These are phyloP conservation scores for Henricia sp. DNA, from an alignment of 53 echinoderm and acorn worm species.

Conservation along the genomic window DNA sequence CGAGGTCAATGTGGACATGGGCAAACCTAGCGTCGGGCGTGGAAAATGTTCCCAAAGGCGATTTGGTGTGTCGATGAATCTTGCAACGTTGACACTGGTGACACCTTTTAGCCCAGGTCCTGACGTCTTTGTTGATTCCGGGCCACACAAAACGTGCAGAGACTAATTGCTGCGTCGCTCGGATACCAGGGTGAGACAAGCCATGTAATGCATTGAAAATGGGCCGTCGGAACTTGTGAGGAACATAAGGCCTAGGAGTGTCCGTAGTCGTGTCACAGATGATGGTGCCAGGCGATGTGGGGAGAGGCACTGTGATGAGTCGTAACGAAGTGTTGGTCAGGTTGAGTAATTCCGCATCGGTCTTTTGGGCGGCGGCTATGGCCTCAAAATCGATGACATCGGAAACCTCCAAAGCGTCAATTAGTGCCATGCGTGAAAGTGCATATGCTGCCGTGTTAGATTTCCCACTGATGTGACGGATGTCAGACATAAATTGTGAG, in stretches of 20 bases:
- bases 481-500: slow-evolving; percentile 27
- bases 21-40: slow-evolving; percentile 52
- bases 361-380: no score
- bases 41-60: slow-evolving; percentile 41
- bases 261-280: slow-evolving; percentile 54
- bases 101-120: slow-evolving; percentile 61
- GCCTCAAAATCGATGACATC: no score
- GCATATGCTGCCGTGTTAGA: neutral
- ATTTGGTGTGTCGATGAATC: slow-evolving; percentile 34
- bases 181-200: slow-evolving; percentile 56
- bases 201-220: slow-evolving; percentile 58
- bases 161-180: slow-evolving; percentile 61
- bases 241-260: slow-evolving; percentile 44
- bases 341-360: no score
- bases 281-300: neutral
- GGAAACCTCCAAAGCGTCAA: neutral
- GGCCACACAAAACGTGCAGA: slow-evolving; percentile 67
- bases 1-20: slow-evolving; percentile 48
- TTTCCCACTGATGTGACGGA: neutral
- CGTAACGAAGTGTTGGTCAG: neutral
- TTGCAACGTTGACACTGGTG: slow-evolving; percentile 54
- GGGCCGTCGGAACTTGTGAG: slow-evolving; percentile 20
- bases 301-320: neutral
- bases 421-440: neutral
- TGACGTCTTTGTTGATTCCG: slow-evolving; percentile 53